Conservation (phyloP, 2,113 vertebrate species). For the Hymenochirus boettgeri region DNA sequence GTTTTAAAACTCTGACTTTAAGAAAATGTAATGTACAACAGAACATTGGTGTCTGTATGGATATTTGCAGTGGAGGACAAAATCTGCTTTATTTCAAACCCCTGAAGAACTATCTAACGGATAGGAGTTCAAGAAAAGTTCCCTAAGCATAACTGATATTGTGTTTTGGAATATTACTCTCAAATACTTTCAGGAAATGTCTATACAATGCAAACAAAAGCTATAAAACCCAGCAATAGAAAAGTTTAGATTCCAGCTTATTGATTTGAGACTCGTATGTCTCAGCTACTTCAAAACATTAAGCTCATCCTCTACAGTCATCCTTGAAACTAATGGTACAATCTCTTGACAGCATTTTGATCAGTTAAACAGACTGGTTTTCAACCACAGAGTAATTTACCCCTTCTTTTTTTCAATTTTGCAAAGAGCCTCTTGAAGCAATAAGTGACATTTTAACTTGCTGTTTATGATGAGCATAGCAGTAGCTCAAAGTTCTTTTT, state of each 20-base stretch:
- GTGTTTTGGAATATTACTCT: slow-evolving; percentile 42
- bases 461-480: slow-evolving; percentile 5
- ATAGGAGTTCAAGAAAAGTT: slow-evolving; percentile 41
- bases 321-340: slow-evolving; percentile 44
- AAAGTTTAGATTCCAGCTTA: slow-evolving; percentile 39
- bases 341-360: slow-evolving; percentile 49
- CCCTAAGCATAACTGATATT: slow-evolving; percentile 37
- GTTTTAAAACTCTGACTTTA: too few relatives aligned
- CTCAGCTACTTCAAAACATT: slow-evolving; percentile 43
- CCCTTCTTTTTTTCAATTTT: slow-evolving; percentile 45
- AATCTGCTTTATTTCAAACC: slow-evolving; percentile 30
- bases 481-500: slow-evolving; percentile 6
- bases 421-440: slow-evolving; percentile 45
- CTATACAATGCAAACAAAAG: slow-evolving; percentile 44
- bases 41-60: too few relatives aligned
- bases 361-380: slow-evolving; percentile 44
- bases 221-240: slow-evolving; percentile 20
- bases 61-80: too few relatives aligned
- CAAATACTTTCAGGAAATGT: slow-evolving; percentile 42
- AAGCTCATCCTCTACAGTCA: slow-evolving; percentile 28
- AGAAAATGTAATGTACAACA: too few relatives aligned
- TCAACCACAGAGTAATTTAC: slow-evolving; percentile 45
- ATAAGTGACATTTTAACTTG: slow-evolving; percentile 38
- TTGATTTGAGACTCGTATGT: slow-evolving; percentile 35
- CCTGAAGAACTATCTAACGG: slow-evolving; percentile 30